Conservation (phyloP, 2,888 invertebrate genomes). For the Idaea biselata region DNA sequence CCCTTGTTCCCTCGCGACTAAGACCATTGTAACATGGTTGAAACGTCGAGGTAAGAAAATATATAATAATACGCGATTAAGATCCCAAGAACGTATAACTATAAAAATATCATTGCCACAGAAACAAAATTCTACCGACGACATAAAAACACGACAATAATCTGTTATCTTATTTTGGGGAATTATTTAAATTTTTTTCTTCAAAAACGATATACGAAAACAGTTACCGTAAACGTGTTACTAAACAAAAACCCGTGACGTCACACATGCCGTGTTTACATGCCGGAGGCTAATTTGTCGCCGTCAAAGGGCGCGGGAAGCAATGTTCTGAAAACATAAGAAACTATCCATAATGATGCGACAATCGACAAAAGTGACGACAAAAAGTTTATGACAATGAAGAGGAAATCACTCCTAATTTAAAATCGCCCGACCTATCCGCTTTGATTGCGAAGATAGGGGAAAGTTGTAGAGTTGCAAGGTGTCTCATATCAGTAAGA, state of each 20-base stretch:
- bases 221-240: constrained; percentile 3
- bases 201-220: background rate
- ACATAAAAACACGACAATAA: background rate
- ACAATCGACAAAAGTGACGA: constrained; percentile 4
- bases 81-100: too few species aligned
- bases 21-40: too few species aligned
- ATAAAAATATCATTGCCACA: background rate
- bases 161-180: background rate
- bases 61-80: too few species aligned
- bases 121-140: background rate
- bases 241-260: constrained; percentile 1
- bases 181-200: background rate
- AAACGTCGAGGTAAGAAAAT: too few species aligned
- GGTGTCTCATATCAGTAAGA: too few species aligned
- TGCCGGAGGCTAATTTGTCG: constrained; percentile 37
- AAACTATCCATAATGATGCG: background rate
- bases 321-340: constrained; percentile 5
- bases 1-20: too few species aligned
- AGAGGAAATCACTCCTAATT: too few species aligned
- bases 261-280: constrained; percentile 30
- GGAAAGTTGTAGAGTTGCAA: too few species aligned
- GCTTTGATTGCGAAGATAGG: too few species aligned
- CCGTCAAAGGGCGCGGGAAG: constrained; percentile 33
- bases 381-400: background rate
- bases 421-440: too few species aligned